Conservation (phyloP, 1,140 invertebrate species). For the Varroa destructor region DNA sequence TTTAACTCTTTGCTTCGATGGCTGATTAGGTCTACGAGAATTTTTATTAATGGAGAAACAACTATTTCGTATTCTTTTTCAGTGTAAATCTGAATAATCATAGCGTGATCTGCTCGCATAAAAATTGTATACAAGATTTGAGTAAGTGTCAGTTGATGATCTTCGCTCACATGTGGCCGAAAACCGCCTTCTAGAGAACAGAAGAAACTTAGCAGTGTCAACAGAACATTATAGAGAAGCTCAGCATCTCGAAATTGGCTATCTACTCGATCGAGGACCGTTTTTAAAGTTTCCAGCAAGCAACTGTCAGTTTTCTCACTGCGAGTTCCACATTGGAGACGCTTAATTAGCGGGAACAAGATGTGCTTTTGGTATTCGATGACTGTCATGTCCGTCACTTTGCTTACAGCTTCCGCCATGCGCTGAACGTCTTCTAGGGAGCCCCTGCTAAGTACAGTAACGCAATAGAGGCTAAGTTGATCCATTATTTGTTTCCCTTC, state of each 20-base stretch:
- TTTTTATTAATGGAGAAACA: neutral
- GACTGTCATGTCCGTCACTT: neutral
- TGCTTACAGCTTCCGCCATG: neutral
- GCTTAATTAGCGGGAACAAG: neutral
- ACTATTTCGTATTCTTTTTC: neutral
- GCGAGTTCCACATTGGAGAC: constrained; percentile 1
- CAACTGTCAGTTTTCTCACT: neutral
- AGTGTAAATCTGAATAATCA: constrained; percentile 17
- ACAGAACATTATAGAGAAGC: neutral
- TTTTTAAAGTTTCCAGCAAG: neutral
- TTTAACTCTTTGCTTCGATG: constrained; percentile 18
- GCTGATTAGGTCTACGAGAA: neutral
- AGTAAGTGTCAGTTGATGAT: neutral
- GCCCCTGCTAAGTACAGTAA: neutral
- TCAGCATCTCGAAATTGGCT: neutral
- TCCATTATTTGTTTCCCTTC: neutral
- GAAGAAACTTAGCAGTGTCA: constrained; percentile 1
- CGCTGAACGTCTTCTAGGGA: neutral
- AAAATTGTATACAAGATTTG: neutral
- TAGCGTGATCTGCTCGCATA: neutral
- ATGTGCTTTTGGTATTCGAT: constrained; percentile 23
- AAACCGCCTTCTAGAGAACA: constrained; percentile 1
- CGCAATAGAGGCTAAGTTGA: neutral
- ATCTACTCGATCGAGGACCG: neutral
- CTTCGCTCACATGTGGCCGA: neutral